Evolutionary conservation across 2,888 invertebrate species (phyloP).

Genomic region (Protophormia terraenovae): DNA sequence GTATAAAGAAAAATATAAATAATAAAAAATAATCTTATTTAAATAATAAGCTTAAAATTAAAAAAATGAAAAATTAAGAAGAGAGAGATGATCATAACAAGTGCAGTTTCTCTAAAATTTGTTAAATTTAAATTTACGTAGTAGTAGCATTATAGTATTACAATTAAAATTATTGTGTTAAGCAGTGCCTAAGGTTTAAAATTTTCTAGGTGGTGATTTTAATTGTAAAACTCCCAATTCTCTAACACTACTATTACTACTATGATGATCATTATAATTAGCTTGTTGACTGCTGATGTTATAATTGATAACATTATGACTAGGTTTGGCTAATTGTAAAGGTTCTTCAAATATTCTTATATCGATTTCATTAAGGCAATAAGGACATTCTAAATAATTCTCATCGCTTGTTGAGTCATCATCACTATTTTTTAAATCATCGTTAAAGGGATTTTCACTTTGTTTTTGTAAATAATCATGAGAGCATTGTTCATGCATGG

Average conservation of each 20-base stretch:
- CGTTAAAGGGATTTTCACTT: conserved; percentile 25
- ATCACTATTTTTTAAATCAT: conserved; percentile 1
- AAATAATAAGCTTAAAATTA: conserved; percentile 25
- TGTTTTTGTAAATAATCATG: conserved; percentile 36
- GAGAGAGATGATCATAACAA: conserved; percentile 40
- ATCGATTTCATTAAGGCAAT: conserved; percentile 73
- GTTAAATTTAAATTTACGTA: background rate
- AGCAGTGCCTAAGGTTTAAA: conserved; percentile 67
- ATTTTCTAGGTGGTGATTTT: conserved; percentile 80
- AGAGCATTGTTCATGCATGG: conserved; percentile 78
- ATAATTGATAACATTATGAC: conserved; percentile 71
- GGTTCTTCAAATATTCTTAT: conserved; percentile 70
- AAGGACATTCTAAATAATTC: conserved; percentile 73
- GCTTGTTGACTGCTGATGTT: conserved; percentile 7
- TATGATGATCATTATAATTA: background rate
- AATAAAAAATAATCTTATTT: background rate
- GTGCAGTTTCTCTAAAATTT: conserved; percentile 38
- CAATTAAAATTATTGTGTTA: background rate
- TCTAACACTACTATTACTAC: background rate
- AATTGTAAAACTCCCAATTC: conserved; percentile 77
- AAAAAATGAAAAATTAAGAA: conserved; percentile 16
- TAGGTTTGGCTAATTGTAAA: conserved; percentile 75
- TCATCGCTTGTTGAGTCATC: conserved; percentile 31
- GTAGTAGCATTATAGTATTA: background rate
- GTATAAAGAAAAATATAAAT: conserved; percentile 2